Conservation (phyloP, 2,113 vertebrate species). For the Eulacestoma nigropectus region DNA sequence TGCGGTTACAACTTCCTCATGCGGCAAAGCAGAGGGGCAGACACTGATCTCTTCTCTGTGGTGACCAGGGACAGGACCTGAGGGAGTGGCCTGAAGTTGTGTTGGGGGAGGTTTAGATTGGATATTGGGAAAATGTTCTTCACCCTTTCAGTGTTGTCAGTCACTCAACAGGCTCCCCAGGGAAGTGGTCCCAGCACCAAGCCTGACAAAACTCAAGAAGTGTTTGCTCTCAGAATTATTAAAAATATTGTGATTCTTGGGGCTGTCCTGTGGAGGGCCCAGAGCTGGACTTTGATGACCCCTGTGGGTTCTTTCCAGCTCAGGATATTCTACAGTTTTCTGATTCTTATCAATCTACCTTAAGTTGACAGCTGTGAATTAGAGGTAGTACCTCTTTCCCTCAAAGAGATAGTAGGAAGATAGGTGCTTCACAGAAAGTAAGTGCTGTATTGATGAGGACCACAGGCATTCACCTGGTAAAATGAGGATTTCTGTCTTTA, state of each 20-base stretch:
- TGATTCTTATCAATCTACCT: neutral
- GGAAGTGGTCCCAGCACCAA: neutral
- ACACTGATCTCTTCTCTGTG: neutral
- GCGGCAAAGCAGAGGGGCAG: neutral
- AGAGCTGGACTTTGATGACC: neutral
- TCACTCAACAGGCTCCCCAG: neutral
- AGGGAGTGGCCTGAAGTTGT: neutral
- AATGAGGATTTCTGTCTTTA: neutral
- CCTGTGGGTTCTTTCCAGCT: neutral
- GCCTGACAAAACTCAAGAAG: neutral
- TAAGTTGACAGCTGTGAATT: neutral
- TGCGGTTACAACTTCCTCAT: neutral
- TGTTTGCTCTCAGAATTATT: neutral
- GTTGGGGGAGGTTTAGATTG: neutral
- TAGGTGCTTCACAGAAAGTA: neutral
- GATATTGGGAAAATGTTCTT: neutral
- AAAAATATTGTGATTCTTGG: neutral
- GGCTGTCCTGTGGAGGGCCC: neutral
- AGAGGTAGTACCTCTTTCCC: neutral
- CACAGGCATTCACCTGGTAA: neutral
- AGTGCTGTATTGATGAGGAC: neutral
- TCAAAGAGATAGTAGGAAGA: neutral
- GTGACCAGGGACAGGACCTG: rapidly evolving
- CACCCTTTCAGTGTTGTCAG: too few species aligned
- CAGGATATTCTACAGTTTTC: neutral